Conservation (phyloP, 92 coral and sea anemone species). For the Diadumene lineata region DNA sequence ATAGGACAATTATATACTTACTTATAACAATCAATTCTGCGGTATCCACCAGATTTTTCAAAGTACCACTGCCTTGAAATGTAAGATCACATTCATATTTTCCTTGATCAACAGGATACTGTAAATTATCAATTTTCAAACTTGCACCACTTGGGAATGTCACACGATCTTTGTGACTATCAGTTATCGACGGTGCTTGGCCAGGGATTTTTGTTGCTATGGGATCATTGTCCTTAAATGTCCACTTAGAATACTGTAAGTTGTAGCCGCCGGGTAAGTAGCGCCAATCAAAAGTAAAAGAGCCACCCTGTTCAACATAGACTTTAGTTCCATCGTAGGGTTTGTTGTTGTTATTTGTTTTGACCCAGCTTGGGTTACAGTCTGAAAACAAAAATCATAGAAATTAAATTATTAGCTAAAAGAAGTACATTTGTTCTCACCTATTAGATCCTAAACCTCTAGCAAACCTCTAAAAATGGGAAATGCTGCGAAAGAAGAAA, state of each 20-base stretch:
- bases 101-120: constrained; percentile 21
- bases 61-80: not conserved
- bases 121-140: constrained; percentile 5
- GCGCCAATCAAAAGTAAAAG: constrained; percentile 29
- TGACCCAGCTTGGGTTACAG: constrained; percentile 4
- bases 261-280: not conserved
- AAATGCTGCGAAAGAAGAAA: too few relatives aligned
- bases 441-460: not conserved
- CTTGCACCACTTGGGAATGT: constrained; percentile 5
- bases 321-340: constrained; percentile 11
- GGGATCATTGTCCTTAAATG: not conserved
- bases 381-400: constrained; percentile 13
- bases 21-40: constrained; percentile 38
- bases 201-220: not conserved
- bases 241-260: not conserved
- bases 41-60: not conserved
- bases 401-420: not conserved
- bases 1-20: too few relatives aligned
- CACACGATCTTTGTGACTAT: constrained; percentile 1
- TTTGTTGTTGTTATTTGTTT: constrained; percentile 1
- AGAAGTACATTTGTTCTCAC: not conserved
- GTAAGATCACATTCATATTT: constrained; percentile 10
- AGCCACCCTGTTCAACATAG: not conserved
- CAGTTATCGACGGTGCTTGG: not conserved
- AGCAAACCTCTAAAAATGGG: too few relatives aligned